Base-by-base conservation (phyloP, 2,113 vertebrate species). In the Tragelaphus buxtoni region DNA sequence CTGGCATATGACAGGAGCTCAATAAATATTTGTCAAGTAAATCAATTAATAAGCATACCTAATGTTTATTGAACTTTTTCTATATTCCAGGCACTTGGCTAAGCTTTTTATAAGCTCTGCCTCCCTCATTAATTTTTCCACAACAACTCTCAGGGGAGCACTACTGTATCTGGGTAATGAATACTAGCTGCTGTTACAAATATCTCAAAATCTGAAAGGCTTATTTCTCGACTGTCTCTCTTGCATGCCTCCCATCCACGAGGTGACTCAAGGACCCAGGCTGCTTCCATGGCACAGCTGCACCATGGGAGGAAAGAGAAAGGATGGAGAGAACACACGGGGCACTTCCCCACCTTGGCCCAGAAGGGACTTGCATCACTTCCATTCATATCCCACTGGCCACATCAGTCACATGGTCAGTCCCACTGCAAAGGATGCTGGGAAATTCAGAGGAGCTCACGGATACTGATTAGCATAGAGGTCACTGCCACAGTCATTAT, bases 401-500 rank as follows among this genome's bases (percentile, higher is more conserved):
- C 61, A 76, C n/a, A 32, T 28, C 3, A 53, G 69, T 61, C 83
- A 45, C 77, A 24, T 65, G 82, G 28, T 4, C 85, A 39, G 18
- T 4, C 24, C 58, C 56, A 51, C 7, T 17, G 63, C 89, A 74
- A 53, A 91, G 91, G 82, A 91, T 3, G 26, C 56, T 74, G 74
- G 93, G 42, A 86, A 30, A 82, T 16, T 28, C 42, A 39, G 42
- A 88, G 69, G 47, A 3, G 18, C 55, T 7, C 20, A 7, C 2
- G 39, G 60, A 16, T 22, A 30, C 2, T 8, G 4, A 30, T 3
- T n/a, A 69, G 47, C 32, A 20, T 0, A 13, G 51, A 13, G 3
- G 9, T 83, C 17, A 5, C 14, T 0, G 1, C 74, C n/a, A n/a
- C 20, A 9, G 16, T 69, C 14, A 20, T 35, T 4, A 58, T 4